Conservation (phyloP, 2,797 vertebrate genomes). For the Coranthus polyacanthus region DNA sequence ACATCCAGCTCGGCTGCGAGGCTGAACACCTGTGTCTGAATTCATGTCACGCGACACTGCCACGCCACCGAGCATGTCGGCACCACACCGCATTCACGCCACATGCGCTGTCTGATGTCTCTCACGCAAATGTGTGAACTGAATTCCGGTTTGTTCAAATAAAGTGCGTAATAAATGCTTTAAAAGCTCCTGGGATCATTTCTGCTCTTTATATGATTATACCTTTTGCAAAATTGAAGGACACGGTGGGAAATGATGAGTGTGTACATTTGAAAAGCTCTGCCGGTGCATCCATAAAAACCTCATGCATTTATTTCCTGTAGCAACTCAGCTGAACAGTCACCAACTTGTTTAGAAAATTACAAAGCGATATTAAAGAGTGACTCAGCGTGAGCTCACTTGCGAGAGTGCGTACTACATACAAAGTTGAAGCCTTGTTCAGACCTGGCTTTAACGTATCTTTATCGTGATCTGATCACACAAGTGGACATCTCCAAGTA, state of each 20-base stretch:
- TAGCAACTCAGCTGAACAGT: slow-evolving; percentile 17
- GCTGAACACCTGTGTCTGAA: slow-evolving; percentile 64
- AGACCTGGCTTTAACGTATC: no score
- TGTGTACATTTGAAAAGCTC: slow-evolving; percentile 1
- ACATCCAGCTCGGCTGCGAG: slow-evolving; percentile 51
- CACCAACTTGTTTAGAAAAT: slow-evolving; percentile 19
- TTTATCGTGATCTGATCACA: no score
- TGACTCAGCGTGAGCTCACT: slow-evolving; percentile 13
- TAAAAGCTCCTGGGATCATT: not conserved
- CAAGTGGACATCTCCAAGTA: no score
- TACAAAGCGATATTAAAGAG: slow-evolving; percentile 13
- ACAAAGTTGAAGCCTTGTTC: no score
- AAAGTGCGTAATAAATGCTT: not conserved
- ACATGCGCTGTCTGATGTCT: slow-evolving; percentile 13
- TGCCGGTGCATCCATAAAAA: slow-evolving; percentile 1
- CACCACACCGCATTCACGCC: slow-evolving; percentile 7
- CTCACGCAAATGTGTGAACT: slow-evolving; percentile 25
- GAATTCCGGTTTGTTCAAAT: slow-evolving; percentile 25
- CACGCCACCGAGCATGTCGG: slow-evolving; percentile 27
- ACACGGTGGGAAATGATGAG: slow-evolving; percentile 26
- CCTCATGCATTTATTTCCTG: slow-evolving; percentile 6
- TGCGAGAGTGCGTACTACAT: not conserved
- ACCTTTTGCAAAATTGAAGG: not conserved
- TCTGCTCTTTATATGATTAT: not conserved
- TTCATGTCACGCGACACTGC: slow-evolving; percentile 41